These are phyloP conservation scores for Deroptyus accipitrinus DNA, from an alignment of 2,113 vertebrate genomes.

Conservation along the genomic window DNA sequence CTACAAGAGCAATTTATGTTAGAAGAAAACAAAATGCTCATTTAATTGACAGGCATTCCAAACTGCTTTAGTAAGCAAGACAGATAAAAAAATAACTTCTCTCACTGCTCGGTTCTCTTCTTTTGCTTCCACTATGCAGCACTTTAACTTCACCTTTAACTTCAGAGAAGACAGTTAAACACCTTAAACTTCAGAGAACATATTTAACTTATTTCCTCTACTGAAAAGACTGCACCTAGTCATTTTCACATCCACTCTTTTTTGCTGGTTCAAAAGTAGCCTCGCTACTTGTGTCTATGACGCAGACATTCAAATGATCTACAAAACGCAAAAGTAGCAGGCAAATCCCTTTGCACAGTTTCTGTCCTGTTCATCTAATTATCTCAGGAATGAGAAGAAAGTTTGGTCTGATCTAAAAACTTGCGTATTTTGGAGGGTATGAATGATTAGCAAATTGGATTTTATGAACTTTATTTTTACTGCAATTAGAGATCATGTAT, in stretches of 20 bases:
- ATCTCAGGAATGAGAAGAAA: not conserved
- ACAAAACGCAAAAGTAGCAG: not conserved
- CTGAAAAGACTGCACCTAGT: not conserved
- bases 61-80: not conserved
- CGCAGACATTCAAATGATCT: not conserved
- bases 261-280: not conserved
- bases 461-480: not conserved
- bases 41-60: not conserved
- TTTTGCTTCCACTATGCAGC: not conserved
- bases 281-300: fast-evolving
- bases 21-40: not conserved
- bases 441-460: not conserved
- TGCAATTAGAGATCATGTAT: not conserved
- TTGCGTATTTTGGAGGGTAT: not conserved
- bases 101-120: not conserved
- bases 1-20: not conserved
- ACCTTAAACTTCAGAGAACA: not conserved
- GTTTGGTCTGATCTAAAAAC: not conserved
- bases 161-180: not conserved
- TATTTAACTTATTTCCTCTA: not conserved
- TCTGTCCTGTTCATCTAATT: not conserved
- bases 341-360: not conserved
- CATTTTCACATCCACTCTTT: not conserved
- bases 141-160: not conserved
- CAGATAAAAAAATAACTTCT: not conserved